Evolutionary conservation across 2,888 invertebrate species (phyloP), one percentile per base, ranked within the genome.

Genomic region (Netelia inedita): DNA sequence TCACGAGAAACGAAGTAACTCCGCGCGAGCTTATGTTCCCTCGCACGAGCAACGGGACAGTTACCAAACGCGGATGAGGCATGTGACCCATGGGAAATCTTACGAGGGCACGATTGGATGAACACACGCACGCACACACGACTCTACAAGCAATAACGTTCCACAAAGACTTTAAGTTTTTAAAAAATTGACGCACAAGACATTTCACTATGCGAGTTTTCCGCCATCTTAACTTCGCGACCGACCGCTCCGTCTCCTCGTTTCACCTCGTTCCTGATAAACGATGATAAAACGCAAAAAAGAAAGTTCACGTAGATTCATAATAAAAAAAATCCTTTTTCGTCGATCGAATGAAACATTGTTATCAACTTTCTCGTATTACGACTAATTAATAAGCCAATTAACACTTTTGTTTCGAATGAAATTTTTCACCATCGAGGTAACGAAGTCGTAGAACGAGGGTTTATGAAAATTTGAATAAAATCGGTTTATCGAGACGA

Each of bases 51-150:
- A 41, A 65, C 80, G 81, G 82, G 90, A 90, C 90, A 89, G 90
- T 90, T 90, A 88, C 87, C 88, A 79, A 83, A 87, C 84, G 82
- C 80, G 88, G 89, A 91, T 92, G 92, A 93, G 88, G 86, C 90
- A 93, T 91, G 89, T 87, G 88, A 88, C 93, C 88, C 92, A 55
- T 82, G 93, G 93, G 93, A 93, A 93, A 93, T 93, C 92, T 93
- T 91, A 92, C 89, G 89, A 86, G 86, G 87, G 85, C 88, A 84
- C 76, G 88, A 89, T 87, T 86, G 82, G 88, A 87, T 87, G 84
- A 86, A 83, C 72, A 78, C 72, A 80, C 72, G 63, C 10, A 65
- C 66, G 85, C 73, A 68, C 46, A 46, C 46, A 46, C 46, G 11
- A 14, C 46, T 14, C 11, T 46, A 46, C 53, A 76, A 66, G 69